Conservation (phyloP, 2,113 vertebrate genomes). For the Trogon surrucura region DNA sequence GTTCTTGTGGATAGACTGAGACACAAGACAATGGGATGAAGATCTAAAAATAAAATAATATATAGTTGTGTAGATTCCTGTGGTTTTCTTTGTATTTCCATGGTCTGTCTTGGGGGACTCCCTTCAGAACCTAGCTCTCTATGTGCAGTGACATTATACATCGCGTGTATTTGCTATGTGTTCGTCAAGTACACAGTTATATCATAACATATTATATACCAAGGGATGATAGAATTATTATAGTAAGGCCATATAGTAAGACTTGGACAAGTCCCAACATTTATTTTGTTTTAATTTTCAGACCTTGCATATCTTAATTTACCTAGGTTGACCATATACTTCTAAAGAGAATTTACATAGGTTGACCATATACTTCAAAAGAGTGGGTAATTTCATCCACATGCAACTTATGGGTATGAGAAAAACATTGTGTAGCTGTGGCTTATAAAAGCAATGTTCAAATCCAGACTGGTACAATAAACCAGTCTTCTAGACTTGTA, state of each 20-base stretch:
- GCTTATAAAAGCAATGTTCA: not conserved
- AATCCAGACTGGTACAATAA: not conserved
- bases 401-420: not conserved
- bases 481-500: not conserved
- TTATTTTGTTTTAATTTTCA: not conserved
- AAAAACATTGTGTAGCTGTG: not conserved
- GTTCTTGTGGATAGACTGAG: not conserved
- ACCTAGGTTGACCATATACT: not conserved
- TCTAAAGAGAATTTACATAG: not conserved
- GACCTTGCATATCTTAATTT: not conserved
- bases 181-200: not conserved
- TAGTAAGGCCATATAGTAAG: not conserved
- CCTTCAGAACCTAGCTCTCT: not conserved
- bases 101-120: not conserved
- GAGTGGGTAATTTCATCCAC: not conserved
- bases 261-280: not conserved
- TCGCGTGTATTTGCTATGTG: not conserved
- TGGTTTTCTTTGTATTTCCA: not conserved
- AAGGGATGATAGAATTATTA: not conserved
- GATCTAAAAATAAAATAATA: not conserved
- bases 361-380: not conserved
- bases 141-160: not conserved
- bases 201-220: not conserved
- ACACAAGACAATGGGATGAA: not conserved
- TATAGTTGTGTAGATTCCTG: not conserved